Base-by-base conservation (phyloP, 2,797 vertebrate genomes). In the Liparis tanakae region DNA sequence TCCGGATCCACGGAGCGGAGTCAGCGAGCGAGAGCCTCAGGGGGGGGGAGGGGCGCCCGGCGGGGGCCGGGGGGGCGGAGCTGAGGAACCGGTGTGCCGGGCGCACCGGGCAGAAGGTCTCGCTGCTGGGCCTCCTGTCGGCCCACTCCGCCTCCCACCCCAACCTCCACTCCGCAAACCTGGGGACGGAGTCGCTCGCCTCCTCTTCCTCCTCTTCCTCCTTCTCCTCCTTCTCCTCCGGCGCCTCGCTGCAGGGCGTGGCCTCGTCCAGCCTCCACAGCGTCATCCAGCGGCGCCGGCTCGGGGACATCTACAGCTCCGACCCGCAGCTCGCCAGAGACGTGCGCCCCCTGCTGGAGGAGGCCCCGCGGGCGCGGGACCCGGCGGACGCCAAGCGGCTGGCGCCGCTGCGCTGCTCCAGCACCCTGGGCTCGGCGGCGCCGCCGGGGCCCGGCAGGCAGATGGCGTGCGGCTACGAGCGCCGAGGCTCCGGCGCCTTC, bases 231-330 rank as follows among this genome's bases (percentile, higher is more conserved):
- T 39, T 80, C 12, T 56, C 25, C 25, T 30, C 80, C 13, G 14
- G 72, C 37, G 13, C 67, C 12, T 48, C 82, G 3, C 59, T 87
- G 46, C 76, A 84, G 43, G 58, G 61, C 72, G 36, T 67, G 82
- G 76, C 95, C 74, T 94, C 85, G 12, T 96, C 96, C 9, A 94
- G 93, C 60, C 85, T 96, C 39, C 88, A 84, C 15, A 95, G 37
- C 67, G 93, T 96, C 53, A 92, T 96, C 76, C 93, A 94, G 57
- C 95, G 93, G 76, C 91, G 91, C 80, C 93, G 90, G 55, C 84
- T 94, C 0, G 95, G 95, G 7, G 94, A 94, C 85, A 94, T 95
- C 81, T 96, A 95, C 68, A 94, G 94, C 78, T 96, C 95, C 0
- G 94, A 96, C 80, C 95, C 95, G 10, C 96, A 95, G 80, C 89